phyloP scores from a whole-genome alignment of 2,797 vertebrate genomes.

The Halcyon leucocephala region DNA sequence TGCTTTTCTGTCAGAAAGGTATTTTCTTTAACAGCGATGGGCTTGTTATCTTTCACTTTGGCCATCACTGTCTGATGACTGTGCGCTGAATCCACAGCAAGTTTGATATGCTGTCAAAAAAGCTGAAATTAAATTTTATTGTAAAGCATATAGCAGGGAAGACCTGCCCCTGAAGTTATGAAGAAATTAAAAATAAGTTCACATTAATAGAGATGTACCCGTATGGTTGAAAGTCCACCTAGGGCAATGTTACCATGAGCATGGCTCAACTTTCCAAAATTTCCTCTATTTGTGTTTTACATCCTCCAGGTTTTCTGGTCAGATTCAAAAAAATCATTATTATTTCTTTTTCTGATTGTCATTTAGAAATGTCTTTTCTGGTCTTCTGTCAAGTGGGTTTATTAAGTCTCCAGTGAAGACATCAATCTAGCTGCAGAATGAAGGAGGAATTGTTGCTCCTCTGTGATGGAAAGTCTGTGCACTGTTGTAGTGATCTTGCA shows the following conservation, averaged over 20 bases:
- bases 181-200: neutral
- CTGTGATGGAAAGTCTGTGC: neutral
- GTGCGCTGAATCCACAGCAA: neutral
- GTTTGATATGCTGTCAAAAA: neutral
- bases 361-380: neutral
- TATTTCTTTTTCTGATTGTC: neutral
- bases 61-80: neutral
- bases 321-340: neutral
- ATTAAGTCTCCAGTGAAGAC: neutral
- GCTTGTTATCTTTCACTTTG: neutral
- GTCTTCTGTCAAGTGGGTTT: neutral
- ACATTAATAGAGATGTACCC: neutral
- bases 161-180: neutral
- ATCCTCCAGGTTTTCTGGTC: neutral
- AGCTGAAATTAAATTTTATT: neutral
- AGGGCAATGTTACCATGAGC: neutral
- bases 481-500: neutral
- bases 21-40: neutral
- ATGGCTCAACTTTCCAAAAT: neutral
- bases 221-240: neutral
- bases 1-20: neutral
- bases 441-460: neutral
- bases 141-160: neutral
- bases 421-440: neutral
- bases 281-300: neutral